These are phyloP conservation scores for Hartigia nigra DNA, from an alignment of 2,888 invertebrate species.

Conservation along the genomic window DNA sequence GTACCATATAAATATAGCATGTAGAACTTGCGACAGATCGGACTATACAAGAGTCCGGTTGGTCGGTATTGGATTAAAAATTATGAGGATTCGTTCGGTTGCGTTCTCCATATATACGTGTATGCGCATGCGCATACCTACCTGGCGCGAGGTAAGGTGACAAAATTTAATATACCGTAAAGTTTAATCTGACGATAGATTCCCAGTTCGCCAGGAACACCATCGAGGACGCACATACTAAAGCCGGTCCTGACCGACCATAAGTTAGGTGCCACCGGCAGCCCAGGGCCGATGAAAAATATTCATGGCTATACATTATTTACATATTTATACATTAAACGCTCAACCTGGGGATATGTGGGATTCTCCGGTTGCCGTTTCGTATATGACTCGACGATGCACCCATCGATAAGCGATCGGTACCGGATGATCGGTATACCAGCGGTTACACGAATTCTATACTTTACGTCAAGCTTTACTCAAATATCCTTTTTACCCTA, in stretches of 20 bases:
- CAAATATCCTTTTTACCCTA: neutral
- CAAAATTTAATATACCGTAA: conserved; percentile 19
- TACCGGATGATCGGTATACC: neutral
- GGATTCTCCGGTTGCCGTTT: conserved; percentile 35
- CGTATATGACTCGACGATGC: neutral
- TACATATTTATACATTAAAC: conserved; percentile 61
- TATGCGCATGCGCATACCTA: neutral
- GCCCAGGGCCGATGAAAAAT: conserved; percentile 55
- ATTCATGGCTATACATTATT: conserved; percentile 55
- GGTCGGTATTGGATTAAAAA: neutral
- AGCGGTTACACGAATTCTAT: neutral
- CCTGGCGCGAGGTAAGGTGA: neutral
- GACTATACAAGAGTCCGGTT: neutral
- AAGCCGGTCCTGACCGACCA: conserved; percentile 46
- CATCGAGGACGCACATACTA: conserved; percentile 40
- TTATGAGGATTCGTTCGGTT: neutral
- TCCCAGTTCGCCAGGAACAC: conserved; percentile 48
- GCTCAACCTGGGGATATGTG: conserved; percentile 30
- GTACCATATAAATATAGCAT: neutral
- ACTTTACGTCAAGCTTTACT: neutral
- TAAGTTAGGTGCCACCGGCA: conserved; percentile 57
- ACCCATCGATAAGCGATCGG: conserved; percentile 10
- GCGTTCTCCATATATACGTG: neutral
- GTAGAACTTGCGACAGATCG: neutral
- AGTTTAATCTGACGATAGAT: conserved; percentile 54